Evolutionary conservation across 2,888 invertebrate species (phyloP).

Genomic region (Plebejus anna): DNA sequence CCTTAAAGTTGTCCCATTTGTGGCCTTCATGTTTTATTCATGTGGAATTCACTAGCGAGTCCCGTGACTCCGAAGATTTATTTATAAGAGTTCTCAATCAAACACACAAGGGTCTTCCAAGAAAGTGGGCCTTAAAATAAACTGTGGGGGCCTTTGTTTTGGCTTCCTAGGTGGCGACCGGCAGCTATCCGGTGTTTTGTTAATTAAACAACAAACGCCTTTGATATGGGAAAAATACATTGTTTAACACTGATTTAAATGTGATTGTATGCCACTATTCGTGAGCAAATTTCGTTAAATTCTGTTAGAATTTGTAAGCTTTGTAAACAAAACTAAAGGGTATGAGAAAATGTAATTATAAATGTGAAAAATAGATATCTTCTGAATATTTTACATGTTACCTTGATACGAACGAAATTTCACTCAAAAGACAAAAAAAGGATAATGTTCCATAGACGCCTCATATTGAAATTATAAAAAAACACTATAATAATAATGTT

Average conservation of each 20-base stretch:
- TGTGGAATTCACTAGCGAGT: constrained; percentile 32
- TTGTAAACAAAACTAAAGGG: not conserved
- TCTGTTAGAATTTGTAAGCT: not conserved
- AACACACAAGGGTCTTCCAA: constrained; percentile 58
- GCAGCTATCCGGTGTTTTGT: constrained; percentile 27
- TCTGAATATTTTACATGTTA: too few species aligned
- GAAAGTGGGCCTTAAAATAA: constrained; percentile 59
- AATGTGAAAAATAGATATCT: not conserved
- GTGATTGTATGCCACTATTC: not conserved
- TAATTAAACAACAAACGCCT: constrained; percentile 21
- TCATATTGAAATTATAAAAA: not conserved
- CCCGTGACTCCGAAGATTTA: constrained; percentile 46
- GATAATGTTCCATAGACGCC: too few species aligned
- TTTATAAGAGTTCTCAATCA: constrained; percentile 67
- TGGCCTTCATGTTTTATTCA: constrained; percentile 36
- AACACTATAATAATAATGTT: not conserved
- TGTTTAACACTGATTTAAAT: not conserved
- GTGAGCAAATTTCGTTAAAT: not conserved
- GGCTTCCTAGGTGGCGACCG: constrained; percentile 64
- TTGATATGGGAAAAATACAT: constrained; percentile 10
- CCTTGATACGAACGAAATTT: not conserved
- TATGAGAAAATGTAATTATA: not conserved
- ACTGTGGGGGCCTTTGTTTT: constrained; percentile 61
- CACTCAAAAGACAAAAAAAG: not conserved
- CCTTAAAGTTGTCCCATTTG: constrained; percentile 25